Base-by-base conservation (phyloP, 2,888 invertebrate species). In the Meganola albula region DNA sequence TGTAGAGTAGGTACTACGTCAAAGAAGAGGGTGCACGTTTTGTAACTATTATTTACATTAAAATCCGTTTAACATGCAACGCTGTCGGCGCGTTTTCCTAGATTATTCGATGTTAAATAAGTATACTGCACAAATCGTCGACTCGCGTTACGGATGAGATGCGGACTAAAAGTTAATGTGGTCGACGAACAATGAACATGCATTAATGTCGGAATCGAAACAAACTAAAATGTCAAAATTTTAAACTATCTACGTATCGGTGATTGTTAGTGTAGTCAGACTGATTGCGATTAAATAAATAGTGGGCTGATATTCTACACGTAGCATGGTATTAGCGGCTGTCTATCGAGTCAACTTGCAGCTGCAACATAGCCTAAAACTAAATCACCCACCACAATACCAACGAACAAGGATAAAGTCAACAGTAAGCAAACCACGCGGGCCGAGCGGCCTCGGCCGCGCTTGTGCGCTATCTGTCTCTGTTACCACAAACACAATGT, bases 281-380 rank as follows among this genome's bases (percentile, higher is more conserved):
- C n/a, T 53, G 53, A 63, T 63, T 63, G 67, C 65, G 63, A 64
- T 63, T 62, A 70, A 58, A 55, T n/a, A n/a, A 58, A 55, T 77
- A 76, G 82, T 77, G 83, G 82, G 77, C 78, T 82, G 78, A 80
- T 75, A 73, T 82, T 80, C 79, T 82, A 83, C 75, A 64, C 63
- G 66, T 74, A 77, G 78, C 79, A 74, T 76, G 71, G 76, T 68
- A 65, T 69, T 71, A 77, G 77, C 75, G 60, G 67, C 61, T 60
- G 65, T n/a, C n/a, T n/a, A 66, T 63, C 62, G 71, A 65, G 53
- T 70, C 63, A 65, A 67, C 61, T 61, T 65, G 62, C 70, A 71
- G 73, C 75, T 67, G 61, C 67, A 73, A 74, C 72, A 69, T 70
- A 69, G 74, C 69, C 73, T 74, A 76, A 58, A 64, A 64, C 74